Conservation (phyloP, 2,113 vertebrate genomes). For the Verasper variegatus region DNA sequence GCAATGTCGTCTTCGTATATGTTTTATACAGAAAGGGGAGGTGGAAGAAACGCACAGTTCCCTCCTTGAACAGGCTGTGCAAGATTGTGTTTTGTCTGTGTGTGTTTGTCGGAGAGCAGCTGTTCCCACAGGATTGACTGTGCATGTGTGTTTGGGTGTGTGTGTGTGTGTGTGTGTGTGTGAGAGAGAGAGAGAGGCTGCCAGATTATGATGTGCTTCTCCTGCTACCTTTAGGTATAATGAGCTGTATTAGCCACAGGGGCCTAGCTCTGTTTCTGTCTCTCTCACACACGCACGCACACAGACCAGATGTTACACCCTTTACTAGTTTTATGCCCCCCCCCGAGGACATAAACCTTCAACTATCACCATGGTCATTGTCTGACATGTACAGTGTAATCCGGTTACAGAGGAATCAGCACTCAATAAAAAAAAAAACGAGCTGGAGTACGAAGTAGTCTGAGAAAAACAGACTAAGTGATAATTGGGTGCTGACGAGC, state of each 20-base stretch:
- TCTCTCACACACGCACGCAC: not conserved
- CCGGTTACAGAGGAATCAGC: constrained; percentile 17
- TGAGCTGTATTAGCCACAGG: constrained; percentile 52
- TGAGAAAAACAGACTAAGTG: constrained; percentile 52
- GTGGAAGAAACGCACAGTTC: not conserved
- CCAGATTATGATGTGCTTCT: constrained; percentile 30
- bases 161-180: constrained; percentile 9
- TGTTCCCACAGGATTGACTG: constrained; percentile 52
- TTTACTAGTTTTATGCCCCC: constrained; percentile 27
- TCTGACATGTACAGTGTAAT: constrained; percentile 21
- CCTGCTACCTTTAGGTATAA: constrained; percentile 56
- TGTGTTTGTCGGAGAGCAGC: constrained; percentile 63
- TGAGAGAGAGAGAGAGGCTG: not conserved
- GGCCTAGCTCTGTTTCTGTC: constrained; percentile 10
- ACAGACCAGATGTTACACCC: constrained; percentile 34
- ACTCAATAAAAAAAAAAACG: constrained; percentile 4
- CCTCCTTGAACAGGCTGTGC: not conserved
- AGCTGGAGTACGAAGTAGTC: constrained; percentile 26
- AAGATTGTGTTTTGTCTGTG: not conserved
- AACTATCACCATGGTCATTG: constrained; percentile 9
- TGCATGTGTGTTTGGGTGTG: constrained; percentile 15
- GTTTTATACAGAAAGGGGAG: not conserved
- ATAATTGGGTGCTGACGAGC: constrained; percentile 75
- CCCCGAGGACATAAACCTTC: not conserved
- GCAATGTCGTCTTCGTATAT: not conserved